Base-by-base conservation (phyloP, 2,888 invertebrate genomes). In the Xanthorhoe spadicearia region DNA sequence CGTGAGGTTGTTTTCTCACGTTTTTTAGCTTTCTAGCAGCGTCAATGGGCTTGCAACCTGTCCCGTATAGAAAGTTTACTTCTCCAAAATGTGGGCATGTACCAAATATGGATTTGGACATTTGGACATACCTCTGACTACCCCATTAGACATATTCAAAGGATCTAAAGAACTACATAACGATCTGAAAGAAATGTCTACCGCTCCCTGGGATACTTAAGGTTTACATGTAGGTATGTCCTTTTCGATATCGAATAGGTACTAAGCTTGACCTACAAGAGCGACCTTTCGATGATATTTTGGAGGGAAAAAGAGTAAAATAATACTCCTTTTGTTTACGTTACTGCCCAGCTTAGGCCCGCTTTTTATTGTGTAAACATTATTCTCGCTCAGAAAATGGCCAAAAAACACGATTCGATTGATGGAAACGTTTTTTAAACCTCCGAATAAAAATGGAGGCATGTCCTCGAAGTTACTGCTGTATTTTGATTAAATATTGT, bases 271-370 rank as follows among this genome's bases (percentile, higher is more conserved):
- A 43, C 38, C 38, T 43, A 13, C 13, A 13, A 68, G 32, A 54
- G 58, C 65, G 73, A 70, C 69, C 72, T 71, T 66, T 67, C 66
- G 68, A 71, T 66, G 67, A 68, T 73, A 71, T 76, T 65, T 69
- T 70, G 67, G 62, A 71, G 70, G 64, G 62, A 72, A 70, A 59
- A 54, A 43, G 68, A 68, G 70, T 69, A 65, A 70, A 68, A 59
- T 64, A 71, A 73, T 73, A 70, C 63, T 13, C 68, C 60, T 71
- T 69, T 74, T 75, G 72, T 74, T 73, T 70, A 66, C 68, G 64
- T 57, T 69, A 13, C 59, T 50, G 32, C 56, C 55, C 53, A 15
- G 73, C 64, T 69, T 68, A 69, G 61, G 23, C 9, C 58, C 48
- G 64, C 66, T 71, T 66, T 73, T 69, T 68, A 66, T 68, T 69